These are phyloP conservation scores for Drosophila tani DNA, from an alignment of 1,140 invertebrate genomes.

Conservation along the genomic window DNA sequence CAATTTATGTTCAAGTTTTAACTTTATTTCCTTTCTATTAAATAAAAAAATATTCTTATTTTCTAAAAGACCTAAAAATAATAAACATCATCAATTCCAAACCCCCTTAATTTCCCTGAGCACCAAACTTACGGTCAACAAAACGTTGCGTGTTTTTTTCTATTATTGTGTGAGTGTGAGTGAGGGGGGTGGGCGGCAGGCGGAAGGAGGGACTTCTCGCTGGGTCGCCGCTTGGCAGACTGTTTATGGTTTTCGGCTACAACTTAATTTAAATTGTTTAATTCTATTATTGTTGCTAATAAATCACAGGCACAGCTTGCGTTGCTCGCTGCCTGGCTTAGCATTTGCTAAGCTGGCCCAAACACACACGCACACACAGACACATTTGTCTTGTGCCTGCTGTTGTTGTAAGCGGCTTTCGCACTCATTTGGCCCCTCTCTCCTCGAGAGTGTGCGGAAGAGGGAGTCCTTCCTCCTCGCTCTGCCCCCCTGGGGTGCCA, in stretches of 20 bases:
- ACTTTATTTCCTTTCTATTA: neutral
- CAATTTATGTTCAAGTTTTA: too few relatives aligned
- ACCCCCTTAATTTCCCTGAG: neutral
- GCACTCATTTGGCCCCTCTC: slow-evolving; percentile 40
- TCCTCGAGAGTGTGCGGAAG: neutral
- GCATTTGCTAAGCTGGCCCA: slow-evolving; percentile 70
- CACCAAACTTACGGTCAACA: slow-evolving; percentile 23
- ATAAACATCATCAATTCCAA: neutral
- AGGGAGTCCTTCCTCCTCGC: neutral
- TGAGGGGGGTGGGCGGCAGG: neutral
- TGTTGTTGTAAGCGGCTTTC: slow-evolving; percentile 69
- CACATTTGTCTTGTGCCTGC: slow-evolving; percentile 70
- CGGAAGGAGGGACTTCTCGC: neutral
- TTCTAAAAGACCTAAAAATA: neutral
- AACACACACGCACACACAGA: slow-evolving; percentile 30
- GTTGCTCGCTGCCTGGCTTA: slow-evolving; percentile 73
- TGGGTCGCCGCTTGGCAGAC: slow-evolving; percentile 55
- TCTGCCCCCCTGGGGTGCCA: slow-evolving; percentile 36
- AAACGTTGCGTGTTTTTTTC: slow-evolving; percentile 32
- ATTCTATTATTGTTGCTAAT: slow-evolving; percentile 85
- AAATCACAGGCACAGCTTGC: slow-evolving; percentile 83
- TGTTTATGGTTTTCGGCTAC: slow-evolving; percentile 83
- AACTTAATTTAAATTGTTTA: slow-evolving; percentile 85
- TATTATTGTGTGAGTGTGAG: neutral
- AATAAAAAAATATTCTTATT: neutral